Percentiles rank a stretch among this genome's conserved stretches.
Conservation (phyloP, 1,140 invertebrate genomes). For the Cydia pomonella region DNA sequence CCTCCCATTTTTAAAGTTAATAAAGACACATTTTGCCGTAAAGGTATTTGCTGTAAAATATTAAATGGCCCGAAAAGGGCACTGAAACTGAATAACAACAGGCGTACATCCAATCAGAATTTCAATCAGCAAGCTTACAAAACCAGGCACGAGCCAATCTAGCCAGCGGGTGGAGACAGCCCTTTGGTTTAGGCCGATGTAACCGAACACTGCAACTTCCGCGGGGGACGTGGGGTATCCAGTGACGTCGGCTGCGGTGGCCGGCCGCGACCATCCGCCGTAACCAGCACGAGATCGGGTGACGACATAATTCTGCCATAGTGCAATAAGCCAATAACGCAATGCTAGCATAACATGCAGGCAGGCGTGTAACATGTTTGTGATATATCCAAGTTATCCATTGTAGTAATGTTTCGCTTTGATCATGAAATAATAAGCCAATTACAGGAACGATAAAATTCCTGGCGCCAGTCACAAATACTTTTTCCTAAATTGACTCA, state of each 20-base stretch:
- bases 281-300: constrained; percentile 16
- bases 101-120: constrained; percentile 60
- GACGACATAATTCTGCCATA: constrained; percentile 11
- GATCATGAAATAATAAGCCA: too few species aligned
- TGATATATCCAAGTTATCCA: background rate
- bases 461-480: too few species aligned
- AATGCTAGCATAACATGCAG: background rate
- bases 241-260: constrained; percentile 57
- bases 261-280: constrained; percentile 2
- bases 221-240: constrained; percentile 68
- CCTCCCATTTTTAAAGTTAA: too few species aligned
- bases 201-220: constrained; percentile 77
- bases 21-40: background rate
- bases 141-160: constrained; percentile 64
- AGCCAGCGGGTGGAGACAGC: constrained; percentile 64
- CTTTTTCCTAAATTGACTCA: too few species aligned
- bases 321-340: background rate
- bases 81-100: constrained; percentile 20
- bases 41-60: background rate
- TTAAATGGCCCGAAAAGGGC: background rate
- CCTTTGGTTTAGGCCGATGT: constrained; percentile 58
- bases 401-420: too few species aligned
- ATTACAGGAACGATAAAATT: too few species aligned
- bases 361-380: background rate
- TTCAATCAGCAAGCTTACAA: constrained; percentile 69